Evolutionary conservation across 1,140 invertebrate genomes (phyloP).

Genomic region (Drosophila arizonae): DNA sequence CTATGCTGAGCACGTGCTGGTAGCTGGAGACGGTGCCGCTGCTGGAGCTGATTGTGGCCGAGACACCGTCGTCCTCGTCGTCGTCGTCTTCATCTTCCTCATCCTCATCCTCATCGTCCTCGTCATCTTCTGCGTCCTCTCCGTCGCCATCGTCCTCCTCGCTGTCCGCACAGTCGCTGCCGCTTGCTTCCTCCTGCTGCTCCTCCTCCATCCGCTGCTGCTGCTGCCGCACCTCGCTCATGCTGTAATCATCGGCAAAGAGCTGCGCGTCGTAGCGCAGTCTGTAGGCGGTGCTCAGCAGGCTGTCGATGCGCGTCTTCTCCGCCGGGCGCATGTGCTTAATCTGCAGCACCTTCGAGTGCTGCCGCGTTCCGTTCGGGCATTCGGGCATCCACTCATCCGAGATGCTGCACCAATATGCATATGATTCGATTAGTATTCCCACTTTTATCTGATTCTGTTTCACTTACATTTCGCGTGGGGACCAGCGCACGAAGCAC

Average conservation of each 20-base stretch:
- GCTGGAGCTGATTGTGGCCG: conserved; percentile 53
- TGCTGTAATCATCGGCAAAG: conserved; percentile 69
- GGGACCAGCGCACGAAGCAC: conserved; percentile 78
- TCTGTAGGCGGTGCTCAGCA: conserved; percentile 71
- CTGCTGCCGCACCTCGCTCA: conserved; percentile 49
- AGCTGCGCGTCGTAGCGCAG: conserved; percentile 75
- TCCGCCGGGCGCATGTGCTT: conserved; percentile 77
- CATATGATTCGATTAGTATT: too few relatives aligned
- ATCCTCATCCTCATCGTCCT: conserved; percentile 20
- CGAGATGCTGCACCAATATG: conserved; percentile 54
- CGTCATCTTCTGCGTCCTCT: conserved; percentile 8
- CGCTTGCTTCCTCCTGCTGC: conserved; percentile 27
- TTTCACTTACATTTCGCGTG: conserved; percentile 75
- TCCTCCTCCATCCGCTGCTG: conserved; percentile 29
- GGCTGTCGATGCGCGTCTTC: conserved; percentile 72
- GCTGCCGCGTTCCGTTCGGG: conserved; percentile 52
- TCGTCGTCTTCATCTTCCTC: conserved; percentile 53
- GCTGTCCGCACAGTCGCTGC: conserved; percentile 41
- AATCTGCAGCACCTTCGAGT: conserved; percentile 76
- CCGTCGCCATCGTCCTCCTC: conserved; percentile 28
- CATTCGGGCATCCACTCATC: conserved; percentile 80
- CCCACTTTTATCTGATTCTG: neutral
- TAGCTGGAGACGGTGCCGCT: conserved; percentile 75
- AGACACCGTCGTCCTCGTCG: conserved; percentile 57
- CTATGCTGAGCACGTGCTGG: conserved; percentile 75